A percentile compares a stretch with the other conserved stretches of the same genome.
Conservation (phyloP, 2,888 invertebrate species). For the Drosophila kanekoi region DNA sequence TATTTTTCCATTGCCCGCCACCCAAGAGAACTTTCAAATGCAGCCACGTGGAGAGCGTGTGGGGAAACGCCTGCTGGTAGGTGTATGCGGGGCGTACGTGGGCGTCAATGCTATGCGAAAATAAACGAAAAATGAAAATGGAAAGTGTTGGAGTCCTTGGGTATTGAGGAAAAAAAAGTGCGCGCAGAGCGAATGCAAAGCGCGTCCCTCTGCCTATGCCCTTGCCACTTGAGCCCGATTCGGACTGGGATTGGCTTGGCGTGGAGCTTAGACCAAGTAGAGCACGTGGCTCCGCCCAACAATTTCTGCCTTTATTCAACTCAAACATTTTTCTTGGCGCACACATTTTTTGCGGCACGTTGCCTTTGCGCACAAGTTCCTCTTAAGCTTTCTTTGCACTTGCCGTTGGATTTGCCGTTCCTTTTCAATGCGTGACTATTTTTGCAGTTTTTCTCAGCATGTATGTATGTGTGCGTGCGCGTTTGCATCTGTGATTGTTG, state of each 20-base stretch:
- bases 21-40: neutral
- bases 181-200: constrained; percentile 39
- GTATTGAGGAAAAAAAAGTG: constrained; percentile 34
- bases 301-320: constrained; percentile 46
- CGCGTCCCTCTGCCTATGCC: constrained; percentile 15
- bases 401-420: constrained; percentile 37
- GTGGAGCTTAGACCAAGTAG: constrained; percentile 25
- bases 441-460: constrained; percentile 49
- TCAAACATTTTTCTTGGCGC: constrained; percentile 58
- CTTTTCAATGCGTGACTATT: constrained; percentile 49
- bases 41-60: neutral
- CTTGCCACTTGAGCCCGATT: constrained; percentile 4
- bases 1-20: neutral
- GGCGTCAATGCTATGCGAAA: constrained; percentile 14
- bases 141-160: constrained; percentile 37
- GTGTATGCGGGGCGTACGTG: neutral
- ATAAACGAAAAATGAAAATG: constrained; percentile 31
- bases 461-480: constrained; percentile 4
- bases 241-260: constrained; percentile 66
- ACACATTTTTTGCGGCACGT: constrained; percentile 55
- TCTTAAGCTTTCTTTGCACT: constrained; percentile 40
- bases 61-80: neutral
- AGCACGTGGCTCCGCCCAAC: constrained; percentile 66
- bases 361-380: constrained; percentile 43
- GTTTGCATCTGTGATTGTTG: neutral